Conservation (phyloP, 2,888 invertebrate genomes). For the Trachelus troglodyta region DNA sequence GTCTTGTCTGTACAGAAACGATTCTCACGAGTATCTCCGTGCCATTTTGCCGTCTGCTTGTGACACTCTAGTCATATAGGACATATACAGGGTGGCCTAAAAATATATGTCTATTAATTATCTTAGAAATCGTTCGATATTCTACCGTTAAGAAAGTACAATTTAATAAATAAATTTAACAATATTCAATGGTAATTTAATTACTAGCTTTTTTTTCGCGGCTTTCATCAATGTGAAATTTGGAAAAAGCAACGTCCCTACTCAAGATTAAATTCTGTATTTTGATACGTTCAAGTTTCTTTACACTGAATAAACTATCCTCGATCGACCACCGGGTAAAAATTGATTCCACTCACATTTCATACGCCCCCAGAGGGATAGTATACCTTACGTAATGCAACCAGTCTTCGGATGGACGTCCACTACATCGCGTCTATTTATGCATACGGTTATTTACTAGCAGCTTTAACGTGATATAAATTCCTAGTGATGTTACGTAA, state of each 20-base stretch:
- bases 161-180: no score
- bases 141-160: no score
- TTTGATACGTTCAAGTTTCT: not conserved
- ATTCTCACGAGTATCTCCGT: not conserved
- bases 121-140: not conserved
- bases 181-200: no score
- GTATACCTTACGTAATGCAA: constrained; percentile 42
- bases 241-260: not conserved
- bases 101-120: not conserved
- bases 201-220: not conserved
- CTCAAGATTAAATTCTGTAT: not conserved
- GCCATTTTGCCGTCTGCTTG: not conserved
- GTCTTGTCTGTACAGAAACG: not conserved
- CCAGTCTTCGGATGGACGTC: constrained; percentile 30
- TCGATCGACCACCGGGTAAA: constrained; percentile 35
- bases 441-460: not conserved
- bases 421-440: constrained; percentile 10
- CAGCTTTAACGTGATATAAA: not conserved
- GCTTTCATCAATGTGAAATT: not conserved
- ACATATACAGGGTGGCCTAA: not conserved
- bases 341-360: constrained; percentile 39
- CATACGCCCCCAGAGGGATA: constrained; percentile 31
- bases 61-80: not conserved
- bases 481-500: not conserved
- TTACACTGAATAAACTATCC: constrained; percentile 16